phyloP scores from a whole-genome alignment of 1,140 invertebrate genomes.

The Drosophila asahinai region DNA sequence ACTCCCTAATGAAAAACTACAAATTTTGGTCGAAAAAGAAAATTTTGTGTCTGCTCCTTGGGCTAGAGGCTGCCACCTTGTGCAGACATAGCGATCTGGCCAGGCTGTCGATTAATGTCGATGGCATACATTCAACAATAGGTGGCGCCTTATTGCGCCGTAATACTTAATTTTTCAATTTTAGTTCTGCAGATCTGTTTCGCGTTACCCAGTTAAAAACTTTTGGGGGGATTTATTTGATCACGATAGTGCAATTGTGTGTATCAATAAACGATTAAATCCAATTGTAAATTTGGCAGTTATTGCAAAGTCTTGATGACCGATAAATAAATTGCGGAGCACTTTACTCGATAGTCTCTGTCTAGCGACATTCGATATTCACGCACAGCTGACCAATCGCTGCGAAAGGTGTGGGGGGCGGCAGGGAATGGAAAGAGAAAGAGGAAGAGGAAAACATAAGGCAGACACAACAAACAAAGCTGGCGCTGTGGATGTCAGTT shows the following conservation, averaged over 20 bases:
- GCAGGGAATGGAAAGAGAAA: neutral
- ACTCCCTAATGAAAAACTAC: neutral
- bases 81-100: neutral
- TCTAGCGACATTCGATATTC: neutral
- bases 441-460: slow-evolving; percentile 12
- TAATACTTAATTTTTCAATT: no score
- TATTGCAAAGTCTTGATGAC: neutral
- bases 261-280: neutral
- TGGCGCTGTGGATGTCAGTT: slow-evolving; percentile 28
- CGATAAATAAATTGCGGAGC: no score
- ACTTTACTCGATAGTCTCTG: neutral
- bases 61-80: slow-evolving; percentile 3
- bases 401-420: neutral
- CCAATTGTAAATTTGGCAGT: neutral
- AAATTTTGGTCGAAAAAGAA: slow-evolving; percentile 22
- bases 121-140: neutral
- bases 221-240: no score
- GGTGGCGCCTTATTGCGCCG: neutral
- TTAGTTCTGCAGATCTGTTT: no score
- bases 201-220: no score
- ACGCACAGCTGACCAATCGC: slow-evolving; percentile 14
- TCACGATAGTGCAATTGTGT: no score
- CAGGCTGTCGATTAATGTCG: neutral
- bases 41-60: slow-evolving; percentile 23
- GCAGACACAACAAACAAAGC: slow-evolving; percentile 49